Conservation (phyloP, 2,888 invertebrate species). For the Boloria euphrosyne region DNA sequence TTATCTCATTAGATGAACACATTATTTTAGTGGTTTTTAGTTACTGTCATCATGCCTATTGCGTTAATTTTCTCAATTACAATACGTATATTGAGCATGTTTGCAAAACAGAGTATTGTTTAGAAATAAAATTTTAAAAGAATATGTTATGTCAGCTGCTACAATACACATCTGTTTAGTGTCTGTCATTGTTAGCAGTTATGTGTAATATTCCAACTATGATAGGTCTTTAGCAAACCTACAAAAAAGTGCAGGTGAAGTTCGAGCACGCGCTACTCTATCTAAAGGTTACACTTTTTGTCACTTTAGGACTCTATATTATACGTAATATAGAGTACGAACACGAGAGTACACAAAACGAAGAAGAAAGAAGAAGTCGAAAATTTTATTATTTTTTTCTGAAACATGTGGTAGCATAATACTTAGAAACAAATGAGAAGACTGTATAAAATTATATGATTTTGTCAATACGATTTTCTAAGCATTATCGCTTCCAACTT, state of each 20-base stretch:
- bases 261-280: slow-evolving; percentile 28
- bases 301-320: background rate
- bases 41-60: no score
- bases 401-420: no score
- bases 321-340: no score
- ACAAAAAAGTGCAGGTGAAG: slow-evolving; percentile 48
- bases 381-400: no score
- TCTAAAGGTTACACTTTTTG: slow-evolving; percentile 18
- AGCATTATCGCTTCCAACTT: no score
- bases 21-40: no score
- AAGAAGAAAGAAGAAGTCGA: no score
- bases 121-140: slow-evolving; percentile 2
- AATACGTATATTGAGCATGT: background rate
- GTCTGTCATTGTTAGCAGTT: slow-evolving; percentile 5
- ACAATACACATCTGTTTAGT: slow-evolving; percentile 13
- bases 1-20: no score
- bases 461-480: no score
- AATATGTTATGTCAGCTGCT: slow-evolving; percentile 8
- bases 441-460: no score
- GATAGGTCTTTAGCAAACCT: background rate
- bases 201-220: slow-evolving; percentile 16
- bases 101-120: background rate
- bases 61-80: background rate
- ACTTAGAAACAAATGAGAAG: no score
- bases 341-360: no score